Conservation (phyloP, 2,113 vertebrate genomes). For the Leuciscus idus region DNA sequence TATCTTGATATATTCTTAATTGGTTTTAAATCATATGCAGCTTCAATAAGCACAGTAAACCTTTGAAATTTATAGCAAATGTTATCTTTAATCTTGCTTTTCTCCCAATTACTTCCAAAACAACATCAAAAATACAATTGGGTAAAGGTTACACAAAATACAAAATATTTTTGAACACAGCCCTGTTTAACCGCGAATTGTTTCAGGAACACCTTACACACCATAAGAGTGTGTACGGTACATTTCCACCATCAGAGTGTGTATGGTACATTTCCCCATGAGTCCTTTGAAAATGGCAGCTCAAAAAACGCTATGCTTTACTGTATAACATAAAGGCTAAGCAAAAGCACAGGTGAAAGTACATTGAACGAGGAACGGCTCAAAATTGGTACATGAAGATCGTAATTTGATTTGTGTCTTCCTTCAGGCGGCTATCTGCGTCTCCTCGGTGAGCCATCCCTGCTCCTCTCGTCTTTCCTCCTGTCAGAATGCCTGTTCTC, state of each 20-base stretch:
- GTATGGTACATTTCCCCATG: background rate
- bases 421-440: conserved; percentile 66
- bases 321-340: conserved; percentile 21
- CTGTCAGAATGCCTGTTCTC: conserved; percentile 71
- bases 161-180: conserved; percentile 44
- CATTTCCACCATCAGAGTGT: too few relatives aligned
- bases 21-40: background rate
- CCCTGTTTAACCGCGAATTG: background rate
- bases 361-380: background rate
- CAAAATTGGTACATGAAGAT: background rate
- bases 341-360: conserved; percentile 28
- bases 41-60: background rate
- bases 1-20: background rate
- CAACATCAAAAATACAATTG: conserved; percentile 37
- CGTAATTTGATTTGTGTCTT: background rate
- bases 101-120: conserved; percentile 18
- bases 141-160: conserved; percentile 31
- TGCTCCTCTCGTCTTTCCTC: conserved; percentile 64
- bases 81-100: conserved; percentile 44
- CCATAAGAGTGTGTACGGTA: background rate
- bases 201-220: background rate
- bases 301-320: background rate
- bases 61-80: background rate
- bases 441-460: conserved; percentile 74
- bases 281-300: background rate